phyloP scores from a whole-genome alignment of 2,113 vertebrate genomes.

The Synodontis membranacea region DNA sequence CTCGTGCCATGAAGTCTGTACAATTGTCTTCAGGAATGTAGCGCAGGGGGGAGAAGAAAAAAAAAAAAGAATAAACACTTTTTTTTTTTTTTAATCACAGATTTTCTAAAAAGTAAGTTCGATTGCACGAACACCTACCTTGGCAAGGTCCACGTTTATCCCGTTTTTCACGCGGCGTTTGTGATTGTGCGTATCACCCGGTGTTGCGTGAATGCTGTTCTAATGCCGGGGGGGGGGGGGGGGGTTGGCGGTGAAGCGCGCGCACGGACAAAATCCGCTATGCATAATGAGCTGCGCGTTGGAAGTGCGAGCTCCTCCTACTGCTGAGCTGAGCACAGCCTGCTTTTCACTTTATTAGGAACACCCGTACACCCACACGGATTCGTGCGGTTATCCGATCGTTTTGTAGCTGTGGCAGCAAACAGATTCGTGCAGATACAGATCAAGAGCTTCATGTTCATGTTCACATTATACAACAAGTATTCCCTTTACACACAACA shows the following conservation, averaged over 20 bases:
- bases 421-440: background rate
- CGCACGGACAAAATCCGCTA: slow-evolving; percentile 37
- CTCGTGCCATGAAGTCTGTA: background rate
- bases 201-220: background rate
- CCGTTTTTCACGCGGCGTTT: background rate
- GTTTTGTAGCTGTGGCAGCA: background rate
- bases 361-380: background rate
- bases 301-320: slow-evolving; percentile 65
- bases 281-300: slow-evolving; percentile 49
- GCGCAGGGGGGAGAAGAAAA: background rate
- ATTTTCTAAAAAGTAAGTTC: background rate
- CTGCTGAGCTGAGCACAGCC: slow-evolving; percentile 11
- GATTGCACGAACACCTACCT: background rate
- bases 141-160: background rate
- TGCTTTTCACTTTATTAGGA: background rate
- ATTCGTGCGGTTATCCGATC: background rate
- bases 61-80: too few relatives aligned
- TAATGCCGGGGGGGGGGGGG: too few relatives aligned
- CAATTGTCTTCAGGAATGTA: background rate
- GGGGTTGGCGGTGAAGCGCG: slow-evolving; percentile 1
- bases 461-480: background rate
- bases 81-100: too few relatives aligned
- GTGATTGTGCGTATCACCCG: background rate
- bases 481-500: background rate
- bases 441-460: background rate